These are phyloP conservation scores for Eulimnadia texana DNA, from an alignment of 1,140 invertebrate genomes.

Conservation along the genomic window DNA sequence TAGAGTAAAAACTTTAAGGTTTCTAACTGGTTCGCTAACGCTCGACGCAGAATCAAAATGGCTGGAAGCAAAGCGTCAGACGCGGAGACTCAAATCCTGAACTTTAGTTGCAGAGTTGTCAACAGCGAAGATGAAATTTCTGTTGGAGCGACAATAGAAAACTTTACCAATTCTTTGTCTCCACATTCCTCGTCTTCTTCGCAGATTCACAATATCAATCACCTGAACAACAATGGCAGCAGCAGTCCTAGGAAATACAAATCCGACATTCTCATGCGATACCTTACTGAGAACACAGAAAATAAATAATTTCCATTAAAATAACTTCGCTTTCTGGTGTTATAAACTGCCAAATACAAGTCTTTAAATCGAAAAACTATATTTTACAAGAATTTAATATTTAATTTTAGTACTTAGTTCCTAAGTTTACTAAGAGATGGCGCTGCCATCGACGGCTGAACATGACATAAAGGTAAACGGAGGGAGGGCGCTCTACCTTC, in stretches of 20 bases:
- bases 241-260: background rate
- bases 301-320: background rate
- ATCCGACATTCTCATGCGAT: background rate
- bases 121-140: too few relatives aligned
- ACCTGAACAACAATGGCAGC: background rate
- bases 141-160: too few relatives aligned
- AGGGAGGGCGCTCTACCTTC: too few relatives aligned
- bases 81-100: background rate
- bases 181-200: background rate
- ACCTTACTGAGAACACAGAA: conserved; percentile 1
- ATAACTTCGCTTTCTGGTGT: background rate
- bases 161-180: too few relatives aligned
- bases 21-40: conserved; percentile 7
- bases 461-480: too few relatives aligned
- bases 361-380: too few relatives aligned
- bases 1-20: background rate
- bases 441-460: too few relatives aligned
- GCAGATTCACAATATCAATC: background rate
- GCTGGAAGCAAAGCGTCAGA: background rate
- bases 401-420: background rate
- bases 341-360: too few relatives aligned
- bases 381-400: too few relatives aligned
- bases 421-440: background rate
- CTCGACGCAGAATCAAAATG: conserved; percentile 1
- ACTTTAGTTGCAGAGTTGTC: background rate